Base-by-base conservation (phyloP, 2,888 invertebrate genomes). In the Isotomurus palustris region DNA sequence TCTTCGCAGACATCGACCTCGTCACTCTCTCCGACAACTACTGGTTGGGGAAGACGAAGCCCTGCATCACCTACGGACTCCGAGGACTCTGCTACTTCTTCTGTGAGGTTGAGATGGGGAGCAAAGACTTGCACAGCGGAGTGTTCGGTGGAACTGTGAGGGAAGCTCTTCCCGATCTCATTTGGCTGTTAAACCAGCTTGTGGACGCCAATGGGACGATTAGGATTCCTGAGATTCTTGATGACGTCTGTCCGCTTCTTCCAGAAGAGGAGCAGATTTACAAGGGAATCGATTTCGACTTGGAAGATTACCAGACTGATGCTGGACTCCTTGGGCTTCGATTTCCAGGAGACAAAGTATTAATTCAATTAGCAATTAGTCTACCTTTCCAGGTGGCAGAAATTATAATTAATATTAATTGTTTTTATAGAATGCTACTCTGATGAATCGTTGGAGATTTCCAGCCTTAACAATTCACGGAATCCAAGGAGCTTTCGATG, bases 21-120 rank as follows among this genome's bases (percentile, higher is more conserved):
- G 91, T 95, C 14, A 96, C 95, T 75, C 96, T 99, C 73, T 95
- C 95, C 22, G 97, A 99, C 76, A 99, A 96, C 78, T 99, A 97
- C 75, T 99, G 97, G 97, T 78, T 99, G 58, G 96, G 97, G 1
- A 94, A 87, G 62, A 86, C 84, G n/a, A 94, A 92, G 73, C 97
- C 99, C 0, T 97, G 97, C 75, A 83, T 99, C 60, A 96, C 96
- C 0, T 97, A 97, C 76, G 97, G 97, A 4, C 80, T 99, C 12
- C 82, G 95, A 67, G 97, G 97, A 17, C 82, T 94, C 59, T 90
- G 89, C 73, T 96, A 96, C 76, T 99, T 92, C 76, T 84, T 83
- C 71, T 73, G 93, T 38, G 91, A 93, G 76, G 82, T 97, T 10
- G 84, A 87, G 74, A 91, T 96, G 75, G 88, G 95, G 10, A 76